Percentiles rank a stretch among this genome's conserved stretches.
Conservation (phyloP, 2,797 vertebrate genomes). For the Eleutherodactylus coqui region DNA sequence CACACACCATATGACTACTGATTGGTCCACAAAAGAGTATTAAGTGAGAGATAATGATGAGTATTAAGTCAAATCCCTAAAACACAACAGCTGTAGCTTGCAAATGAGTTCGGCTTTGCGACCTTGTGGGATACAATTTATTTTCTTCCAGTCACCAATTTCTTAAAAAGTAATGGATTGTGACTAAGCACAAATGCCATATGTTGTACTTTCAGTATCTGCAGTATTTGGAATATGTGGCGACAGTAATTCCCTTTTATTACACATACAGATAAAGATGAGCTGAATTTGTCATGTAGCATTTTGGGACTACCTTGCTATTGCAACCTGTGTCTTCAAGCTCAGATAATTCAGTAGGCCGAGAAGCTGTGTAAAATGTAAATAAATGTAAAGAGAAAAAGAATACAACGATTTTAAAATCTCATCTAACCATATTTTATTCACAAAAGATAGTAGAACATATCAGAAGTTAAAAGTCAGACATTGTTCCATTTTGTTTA, state of each 20-base stretch:
- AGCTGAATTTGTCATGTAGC: neutral
- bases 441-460: no score
- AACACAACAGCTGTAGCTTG: conserved; percentile 78
- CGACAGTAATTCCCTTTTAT: conserved; percentile 36
- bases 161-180: conserved; percentile 65
- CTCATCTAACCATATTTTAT: no score
- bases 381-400: no score
- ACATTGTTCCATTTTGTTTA: no score
- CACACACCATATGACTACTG: conserved; percentile 80
- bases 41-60: conserved; percentile 82
- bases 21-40: conserved; percentile 83
- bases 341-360: neutral
- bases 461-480: no score
- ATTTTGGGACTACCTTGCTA: neutral
- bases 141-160: conserved; percentile 62
- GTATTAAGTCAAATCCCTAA: conserved; percentile 82
- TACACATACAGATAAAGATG: neutral
- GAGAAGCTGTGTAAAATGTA: no score
- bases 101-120: conserved; percentile 72
- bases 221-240: conserved; percentile 49
- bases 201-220: conserved; percentile 43
- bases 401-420: no score
- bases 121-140: conserved; percentile 66
- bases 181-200: conserved; percentile 43
- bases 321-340: neutral